Base-by-base conservation (phyloP, 2,888 invertebrate genomes). In the Eupithecia pulchellata region DNA sequence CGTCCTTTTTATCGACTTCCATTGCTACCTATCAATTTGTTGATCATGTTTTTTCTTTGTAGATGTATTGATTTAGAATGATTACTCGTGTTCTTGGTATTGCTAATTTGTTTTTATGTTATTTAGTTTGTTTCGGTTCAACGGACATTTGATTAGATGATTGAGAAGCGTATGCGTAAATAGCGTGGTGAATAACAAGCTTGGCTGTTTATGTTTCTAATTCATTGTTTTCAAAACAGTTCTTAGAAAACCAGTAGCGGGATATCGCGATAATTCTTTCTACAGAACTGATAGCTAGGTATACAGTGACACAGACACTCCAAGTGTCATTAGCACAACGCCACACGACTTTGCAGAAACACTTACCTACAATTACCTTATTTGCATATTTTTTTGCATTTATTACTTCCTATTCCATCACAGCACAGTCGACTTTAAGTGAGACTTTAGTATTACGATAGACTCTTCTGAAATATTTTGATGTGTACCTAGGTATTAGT, bases 251-350 rank as follows among this genome's bases (percentile, higher is more conserved):
- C 42, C 47, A 32, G 78, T 86, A 78, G 86, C 84, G 82, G 85
- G 86, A 81, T 77, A 73, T 75, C 72, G 70, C 77, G 81, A 74
- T 85, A 84, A 85, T 87, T 85, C 84, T 82, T 88, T 87, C 81
- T 78, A 86, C 83, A 82, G 81, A 86, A 86, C 76, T 72, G 77
- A 77, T 80, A 76, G 67, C 69, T 62, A 36, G 2, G 2, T 17
- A 47, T 20, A 75, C 69, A 70, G 58, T 72, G 69, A 76, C 27
- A 69, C 64, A 69, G 47, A 47, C 47, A 66, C 34, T 36, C 29
- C 17, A 71, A 79, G 77, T 82, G 82, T 85, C 82, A 80, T 85
- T 85, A 83, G 75, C 80, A 81, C 79, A 72, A 30, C 62, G 62
- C 68, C 72, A 77, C 80, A 80, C 78, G 79, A 79, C 81, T 77